These are phyloP conservation scores for Axea sp. DNA, from an alignment of 2,888 invertebrate genomes.

Conservation along the genomic window DNA sequence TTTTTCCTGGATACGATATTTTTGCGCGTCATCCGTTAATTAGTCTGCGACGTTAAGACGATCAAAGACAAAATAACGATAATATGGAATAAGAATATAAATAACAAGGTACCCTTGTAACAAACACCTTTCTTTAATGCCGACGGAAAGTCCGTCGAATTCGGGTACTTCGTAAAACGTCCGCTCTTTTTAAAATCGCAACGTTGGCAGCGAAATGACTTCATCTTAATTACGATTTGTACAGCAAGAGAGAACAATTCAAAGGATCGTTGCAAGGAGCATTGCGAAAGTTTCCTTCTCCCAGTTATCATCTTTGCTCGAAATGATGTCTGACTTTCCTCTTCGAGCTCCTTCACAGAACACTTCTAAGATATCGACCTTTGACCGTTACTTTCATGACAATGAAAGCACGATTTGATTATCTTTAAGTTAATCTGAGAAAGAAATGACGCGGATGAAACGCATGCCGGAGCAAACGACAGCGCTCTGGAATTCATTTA, in stretches of 20 bases:
- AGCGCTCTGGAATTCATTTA: not conserved
- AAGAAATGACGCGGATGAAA: conserved; percentile 3
- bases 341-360: conserved; percentile 5
- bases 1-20: conserved; percentile 1
- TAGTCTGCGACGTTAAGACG: too few relatives aligned
- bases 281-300: conserved; percentile 14
- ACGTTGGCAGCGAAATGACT: conserved; percentile 70
- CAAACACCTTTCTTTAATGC: too few relatives aligned
- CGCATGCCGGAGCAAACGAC: not conserved
- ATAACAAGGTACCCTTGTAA: too few relatives aligned
- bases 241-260: conserved; percentile 73
- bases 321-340: conserved; percentile 3
- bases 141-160: too few relatives aligned
- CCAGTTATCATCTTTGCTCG: not conserved
- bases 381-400: conserved; percentile 16
- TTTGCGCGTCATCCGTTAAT: not conserved
- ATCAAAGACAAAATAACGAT: too few relatives aligned
- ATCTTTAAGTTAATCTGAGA: conserved; percentile 4
- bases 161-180: too few relatives aligned
- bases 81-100: too few relatives aligned
- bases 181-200: conserved; percentile 19
- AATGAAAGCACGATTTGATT: conserved; percentile 15
- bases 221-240: conserved; percentile 76
- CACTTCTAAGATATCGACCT: conserved; percentile 4
- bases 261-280: conserved; percentile 66